Evolutionary conservation across 2,888 invertebrate genomes (phyloP), one percentile per base, ranked within the genome.

Genomic region (Xestia rhomboidea): DNA sequence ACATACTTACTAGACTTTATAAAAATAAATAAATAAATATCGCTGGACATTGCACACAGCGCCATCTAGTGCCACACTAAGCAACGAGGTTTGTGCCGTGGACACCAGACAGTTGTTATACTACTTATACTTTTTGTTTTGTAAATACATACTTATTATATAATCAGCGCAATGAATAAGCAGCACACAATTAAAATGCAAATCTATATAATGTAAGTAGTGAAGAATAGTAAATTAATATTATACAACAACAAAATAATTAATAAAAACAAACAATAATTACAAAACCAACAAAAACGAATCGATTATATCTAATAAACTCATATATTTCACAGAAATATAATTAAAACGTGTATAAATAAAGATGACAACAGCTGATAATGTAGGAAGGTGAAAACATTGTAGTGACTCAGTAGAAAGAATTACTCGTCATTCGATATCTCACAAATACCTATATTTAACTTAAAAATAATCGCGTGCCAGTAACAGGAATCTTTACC

Each of bases 401-500:
- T 41, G 41, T 41, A 41, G n/a, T 85, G 57, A 72, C 49, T 82
- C 69, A 63, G 41, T 44, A 11, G 13, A 54, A 77, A 68, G 10
- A 64, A 46, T 2, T 46, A 70, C 63, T 60, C 67, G 67, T 41
- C 27, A 30, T 15, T 44, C 49, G 38, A 64, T 21, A 68, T 72
- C 54, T 54, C 66, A 68, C 67, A 68, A 68, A 73, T 60, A 78
- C 70, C 57, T 41, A 51, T 84, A 70, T 84, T 81, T 84, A 68
- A 64, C 63, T 75, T 66, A 57, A 78, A 75, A 80, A 79, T 83
- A 78, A 69, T 74, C 79, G 62, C 44, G 63, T 76, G 70, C 72
- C 63, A 38, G 69, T 76, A 71, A 87, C 79, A 41, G 62, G 79
- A 71, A 74, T 62, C 54, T 73, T 72, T 60, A 83, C 77, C 87